Conservation (phyloP, 2,888 invertebrate species). For the Carcina quercana region DNA sequence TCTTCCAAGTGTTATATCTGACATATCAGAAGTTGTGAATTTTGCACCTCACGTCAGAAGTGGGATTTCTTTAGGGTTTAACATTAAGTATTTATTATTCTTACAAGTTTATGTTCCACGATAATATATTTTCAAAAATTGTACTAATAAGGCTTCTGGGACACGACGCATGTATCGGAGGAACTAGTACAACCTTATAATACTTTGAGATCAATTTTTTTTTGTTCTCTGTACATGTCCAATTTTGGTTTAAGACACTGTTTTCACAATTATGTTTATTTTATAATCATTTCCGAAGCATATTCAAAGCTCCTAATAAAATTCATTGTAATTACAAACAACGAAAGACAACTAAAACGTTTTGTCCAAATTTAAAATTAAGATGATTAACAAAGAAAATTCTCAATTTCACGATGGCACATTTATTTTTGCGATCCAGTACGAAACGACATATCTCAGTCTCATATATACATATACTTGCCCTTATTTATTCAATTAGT, state of each 20-base stretch:
- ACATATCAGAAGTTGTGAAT: no score
- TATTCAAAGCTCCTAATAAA: not conserved
- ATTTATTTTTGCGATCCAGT: constrained; percentile 3
- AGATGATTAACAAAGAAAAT: not conserved
- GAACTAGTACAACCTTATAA: constrained; percentile 51
- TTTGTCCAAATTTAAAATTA: no score
- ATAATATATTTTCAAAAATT: constrained; percentile 27
- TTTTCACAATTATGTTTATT: not conserved
- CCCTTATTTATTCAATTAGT: no score
- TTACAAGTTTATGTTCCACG: no score
- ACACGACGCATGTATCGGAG: constrained; percentile 43
- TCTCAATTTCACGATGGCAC: constrained; percentile 7
- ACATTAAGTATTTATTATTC: no score
- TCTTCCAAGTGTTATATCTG: no score
- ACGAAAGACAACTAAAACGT: no score
- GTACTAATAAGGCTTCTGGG: constrained; percentile 39
- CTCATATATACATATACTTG: not conserved
- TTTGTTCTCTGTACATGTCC: constrained; percentile 34
- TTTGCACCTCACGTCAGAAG: no score
- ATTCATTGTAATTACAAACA: no score
- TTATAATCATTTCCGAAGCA: not conserved
- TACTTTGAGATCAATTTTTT: constrained; percentile 54
- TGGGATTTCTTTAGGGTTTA: no score
- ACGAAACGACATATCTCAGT: constrained; percentile 5
- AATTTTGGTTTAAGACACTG: constrained; percentile 27